Conservation (phyloP, 2,888 invertebrate species). For the Tetranychus truncatus region DNA sequence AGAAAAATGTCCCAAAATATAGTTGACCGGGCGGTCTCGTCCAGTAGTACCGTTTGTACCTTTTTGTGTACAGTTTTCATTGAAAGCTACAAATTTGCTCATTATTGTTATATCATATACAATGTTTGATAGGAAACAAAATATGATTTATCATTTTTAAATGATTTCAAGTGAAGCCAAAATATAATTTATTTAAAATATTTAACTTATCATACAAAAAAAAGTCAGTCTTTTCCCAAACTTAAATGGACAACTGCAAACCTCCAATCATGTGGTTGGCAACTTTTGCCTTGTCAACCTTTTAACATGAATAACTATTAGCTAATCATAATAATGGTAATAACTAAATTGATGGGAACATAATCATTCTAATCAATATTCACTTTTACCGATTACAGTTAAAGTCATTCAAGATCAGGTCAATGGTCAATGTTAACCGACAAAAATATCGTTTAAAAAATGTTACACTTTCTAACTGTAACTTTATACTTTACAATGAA, state of each 20-base stretch:
- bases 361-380: not conserved
- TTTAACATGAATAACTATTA: not conserved
- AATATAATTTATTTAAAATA: not conserved
- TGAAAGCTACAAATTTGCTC: no score
- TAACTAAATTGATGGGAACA: not conserved
- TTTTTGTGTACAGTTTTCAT: no score
- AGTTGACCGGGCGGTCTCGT: not conserved
- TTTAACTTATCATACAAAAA: no score
- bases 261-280: not conserved
- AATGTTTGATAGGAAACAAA: not conserved
- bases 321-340: not conserved
- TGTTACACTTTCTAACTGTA: no score
- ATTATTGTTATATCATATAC: no score
- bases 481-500: no score
- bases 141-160: not conserved
- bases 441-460: no score
- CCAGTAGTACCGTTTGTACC: not conserved
- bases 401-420: not conserved
- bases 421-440: not conserved
- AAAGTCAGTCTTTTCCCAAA: no score
- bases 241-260: not conserved
- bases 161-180: not conserved
- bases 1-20: not conserved
- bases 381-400: not conserved
- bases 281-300: not conserved